Base-by-base conservation (phyloP, 1,140 invertebrate species). In the Meteorus sp. region DNA sequence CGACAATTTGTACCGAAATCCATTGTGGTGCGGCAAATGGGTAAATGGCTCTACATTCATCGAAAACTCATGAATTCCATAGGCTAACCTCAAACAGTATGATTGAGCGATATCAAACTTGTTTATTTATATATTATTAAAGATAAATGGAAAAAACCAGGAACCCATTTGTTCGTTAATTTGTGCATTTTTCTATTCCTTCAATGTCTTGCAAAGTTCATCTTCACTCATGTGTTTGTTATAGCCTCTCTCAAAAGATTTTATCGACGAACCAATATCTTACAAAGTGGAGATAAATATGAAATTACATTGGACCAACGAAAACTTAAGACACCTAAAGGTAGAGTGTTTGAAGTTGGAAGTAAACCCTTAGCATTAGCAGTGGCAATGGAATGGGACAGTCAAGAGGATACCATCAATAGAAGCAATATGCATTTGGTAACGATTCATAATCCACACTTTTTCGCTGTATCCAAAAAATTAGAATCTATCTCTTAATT, bases 291-390 rank as follows among this genome's bases (percentile, higher is more conserved):
- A 63, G 80, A 82, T 25, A 84, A 85, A 60, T 89, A 81, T 76
- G 91, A 93, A 80, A 84, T 94, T 5, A 87, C 86, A 23, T 73
- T 94, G 39, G 92, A 94, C 73, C 89, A 93, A 70, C 84, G 87
- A 22, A 93, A 93, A 75, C 75, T 97, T 6, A 94, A 94, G 80
- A 97, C 95, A 25, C 94, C 94, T 0, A 85, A 85, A 68, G 93
- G 93, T 3, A 83, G 85, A 55, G 69, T 89, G 9, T 89, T 97
- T 66, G 81, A 84, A 67, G 87, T 97, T 0, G 83, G 87, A 22
- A 94, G 85, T 77, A 92, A 97, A 80, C 85, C 88, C n/a, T 77
- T 99, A 29, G 95, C 95, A 11, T 81, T 96, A 54, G 93, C 92
- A 11, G 85, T 98, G 33, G 93, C 94, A 2, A 85, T 89, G 44